Evolutionary conservation across 2,888 invertebrate genomes (phyloP).

Genomic region (Leptothorax acervorum): DNA sequence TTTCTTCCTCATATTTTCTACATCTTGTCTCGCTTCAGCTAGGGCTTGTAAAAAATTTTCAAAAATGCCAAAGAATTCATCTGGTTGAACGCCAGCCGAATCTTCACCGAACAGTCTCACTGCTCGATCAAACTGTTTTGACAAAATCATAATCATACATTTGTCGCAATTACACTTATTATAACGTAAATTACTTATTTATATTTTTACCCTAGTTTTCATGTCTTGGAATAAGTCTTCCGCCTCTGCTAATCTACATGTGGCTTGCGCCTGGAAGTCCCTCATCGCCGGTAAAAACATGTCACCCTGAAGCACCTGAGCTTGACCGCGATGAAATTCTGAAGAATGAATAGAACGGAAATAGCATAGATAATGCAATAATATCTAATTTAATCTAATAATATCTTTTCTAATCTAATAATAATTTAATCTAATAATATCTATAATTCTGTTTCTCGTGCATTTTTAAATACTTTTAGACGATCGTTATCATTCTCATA

Average conservation of each 20-base stretch:
- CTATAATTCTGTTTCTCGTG: too few relatives aligned
- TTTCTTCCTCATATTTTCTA: constrained; percentile 93
- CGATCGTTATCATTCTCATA: background rate
- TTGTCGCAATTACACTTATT: background rate
- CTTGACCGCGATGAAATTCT: constrained; percentile 94
- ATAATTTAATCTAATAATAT: too few relatives aligned
- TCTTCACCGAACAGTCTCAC: constrained; percentile 97
- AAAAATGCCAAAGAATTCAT: constrained; percentile 97
- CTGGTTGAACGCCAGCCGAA: constrained; percentile 93
- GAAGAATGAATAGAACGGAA: constrained; percentile 38
- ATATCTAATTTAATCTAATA: too few relatives aligned
- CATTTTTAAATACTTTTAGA: background rate
- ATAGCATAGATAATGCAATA: background rate
- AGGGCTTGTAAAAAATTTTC: constrained; percentile 95
- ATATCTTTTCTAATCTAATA: too few relatives aligned
- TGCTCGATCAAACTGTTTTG: constrained; percentile 92
- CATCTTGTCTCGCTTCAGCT: constrained; percentile 94
- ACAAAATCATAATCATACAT: background rate
- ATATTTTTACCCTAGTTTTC: constrained; percentile 90
- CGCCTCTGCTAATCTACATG: constrained; percentile 95
- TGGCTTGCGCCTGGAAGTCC: constrained; percentile 97
- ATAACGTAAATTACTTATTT: background rate
- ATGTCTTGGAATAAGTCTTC: constrained; percentile 97
- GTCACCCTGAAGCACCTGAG: constrained; percentile 89
- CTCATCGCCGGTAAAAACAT: constrained; percentile 97